A percentile compares a stretch with the other conserved stretches of the same genome.
These are phyloP conservation scores for Ectemnius lituratus DNA, from an alignment of 2,888 invertebrate genomes.

Conservation along the genomic window DNA sequence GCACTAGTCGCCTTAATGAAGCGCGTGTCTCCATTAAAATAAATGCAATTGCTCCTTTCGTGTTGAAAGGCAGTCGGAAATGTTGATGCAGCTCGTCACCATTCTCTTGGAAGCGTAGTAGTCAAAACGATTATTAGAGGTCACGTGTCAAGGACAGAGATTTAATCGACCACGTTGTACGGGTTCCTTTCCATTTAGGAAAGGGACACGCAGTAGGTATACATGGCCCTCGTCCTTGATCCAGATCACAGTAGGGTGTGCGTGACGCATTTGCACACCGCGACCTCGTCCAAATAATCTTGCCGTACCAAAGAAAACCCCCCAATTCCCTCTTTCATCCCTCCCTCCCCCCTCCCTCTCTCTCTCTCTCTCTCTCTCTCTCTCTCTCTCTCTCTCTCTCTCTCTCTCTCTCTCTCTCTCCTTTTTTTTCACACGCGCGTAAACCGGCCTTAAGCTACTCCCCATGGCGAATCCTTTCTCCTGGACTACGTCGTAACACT, in stretches of 20 bases:
- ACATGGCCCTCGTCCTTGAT: conserved; percentile 20
- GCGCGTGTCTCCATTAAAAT: no score
- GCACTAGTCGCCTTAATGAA: no score
- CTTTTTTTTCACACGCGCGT: neutral
- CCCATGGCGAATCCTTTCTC: conserved; percentile 47
- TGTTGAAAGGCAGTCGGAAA: no score
- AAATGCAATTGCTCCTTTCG: no score
- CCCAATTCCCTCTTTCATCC: conserved; percentile 2
- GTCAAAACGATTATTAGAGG: no score
- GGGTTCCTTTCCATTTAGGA: neutral
- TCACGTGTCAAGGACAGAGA: no score
- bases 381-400: conserved; percentile 2
- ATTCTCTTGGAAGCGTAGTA: no score
- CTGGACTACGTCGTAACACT: conserved; percentile 52
- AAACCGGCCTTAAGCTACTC: conserved; percentile 31
- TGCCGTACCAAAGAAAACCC: conserved; percentile 2
- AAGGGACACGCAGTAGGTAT: neutral
- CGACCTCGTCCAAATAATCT: conserved; percentile 29
- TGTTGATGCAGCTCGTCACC: no score
- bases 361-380: neutral
- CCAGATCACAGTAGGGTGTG: conserved; percentile 18
- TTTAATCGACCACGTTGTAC: neutral
- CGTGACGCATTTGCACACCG: conserved; percentile 10
- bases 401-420: neutral
- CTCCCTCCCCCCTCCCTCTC: conserved; percentile 8